These are phyloP conservation scores for Malurus elegans DNA, from an alignment of 2,113 vertebrate species.

Conservation along the genomic window DNA sequence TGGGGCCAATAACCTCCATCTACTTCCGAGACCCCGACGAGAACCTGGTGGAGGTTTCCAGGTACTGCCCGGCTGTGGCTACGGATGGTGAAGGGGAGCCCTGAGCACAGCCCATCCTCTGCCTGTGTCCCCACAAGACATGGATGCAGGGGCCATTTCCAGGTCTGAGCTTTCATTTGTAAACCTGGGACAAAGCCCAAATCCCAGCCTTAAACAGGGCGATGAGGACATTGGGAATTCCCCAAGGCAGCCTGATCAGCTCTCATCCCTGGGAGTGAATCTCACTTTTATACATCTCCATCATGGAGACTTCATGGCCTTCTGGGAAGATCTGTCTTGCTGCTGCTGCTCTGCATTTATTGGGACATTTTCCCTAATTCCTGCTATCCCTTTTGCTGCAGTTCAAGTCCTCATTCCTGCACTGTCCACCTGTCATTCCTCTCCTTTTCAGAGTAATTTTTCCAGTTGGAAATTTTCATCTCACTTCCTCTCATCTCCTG, in stretches of 20 bases:
- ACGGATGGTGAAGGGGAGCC: fast-evolving
- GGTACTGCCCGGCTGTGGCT: slow-evolving; percentile 48
- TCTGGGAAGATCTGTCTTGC: background rate
- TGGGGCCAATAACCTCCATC: slow-evolving; percentile 83
- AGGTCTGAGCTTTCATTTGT: background rate
- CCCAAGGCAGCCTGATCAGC: background rate
- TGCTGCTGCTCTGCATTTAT: background rate
- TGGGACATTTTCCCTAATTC: background rate
- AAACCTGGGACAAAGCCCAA: background rate
- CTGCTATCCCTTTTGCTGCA: background rate
- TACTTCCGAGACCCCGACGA: slow-evolving; percentile 88
- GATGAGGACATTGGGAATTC: background rate
- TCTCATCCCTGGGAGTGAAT: background rate
- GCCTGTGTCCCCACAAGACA: background rate
- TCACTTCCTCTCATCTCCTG: background rate
- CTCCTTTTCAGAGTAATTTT: background rate
- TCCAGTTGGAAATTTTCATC: background rate
- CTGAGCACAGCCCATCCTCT: background rate
- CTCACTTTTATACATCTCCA: background rate
- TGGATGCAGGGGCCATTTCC: background rate
- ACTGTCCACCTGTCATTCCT: background rate
- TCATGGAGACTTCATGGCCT: background rate
- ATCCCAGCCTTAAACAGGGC: background rate
- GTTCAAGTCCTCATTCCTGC: background rate
- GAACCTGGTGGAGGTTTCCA: slow-evolving; percentile 90